These are phyloP conservation scores for Meliscaeva auricollis DNA, from an alignment of 2,888 invertebrate species.

Conservation along the genomic window DNA sequence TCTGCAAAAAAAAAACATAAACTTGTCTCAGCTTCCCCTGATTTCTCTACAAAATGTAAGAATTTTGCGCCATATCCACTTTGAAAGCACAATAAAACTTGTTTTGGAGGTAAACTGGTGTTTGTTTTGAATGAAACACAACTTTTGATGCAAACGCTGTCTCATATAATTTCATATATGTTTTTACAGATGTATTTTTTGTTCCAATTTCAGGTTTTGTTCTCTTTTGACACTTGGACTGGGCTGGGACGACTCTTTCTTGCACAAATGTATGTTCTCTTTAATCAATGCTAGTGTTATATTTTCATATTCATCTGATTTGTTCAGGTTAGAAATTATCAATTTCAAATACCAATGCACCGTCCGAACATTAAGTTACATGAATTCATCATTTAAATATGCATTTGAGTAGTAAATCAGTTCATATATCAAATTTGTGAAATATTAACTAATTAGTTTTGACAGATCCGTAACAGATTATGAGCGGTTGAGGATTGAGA, in stretches of 20 bases:
- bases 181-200: neutral
- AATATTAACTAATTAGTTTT: no score
- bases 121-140: neutral
- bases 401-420: no score
- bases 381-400: no score
- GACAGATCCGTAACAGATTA: no score
- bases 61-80: constrained; percentile 64
- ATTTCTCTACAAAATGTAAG: neutral
- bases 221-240: neutral
- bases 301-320: no score
- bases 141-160: no score
- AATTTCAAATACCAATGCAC: no score
- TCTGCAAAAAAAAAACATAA: constrained; percentile 35
- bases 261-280: neutral
- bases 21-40: constrained; percentile 15
- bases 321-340: no score
- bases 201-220: constrained; percentile 25
- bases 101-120: constrained; percentile 61
- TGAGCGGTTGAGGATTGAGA: no score
- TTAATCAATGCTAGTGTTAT: neutral
- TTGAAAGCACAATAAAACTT: constrained; percentile 52
- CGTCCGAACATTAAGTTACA: no score
- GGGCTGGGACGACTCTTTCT: no score
- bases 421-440: no score
- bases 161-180: neutral